Conservation (phyloP, 2,888 invertebrate species). For the Baccha elongata region DNA sequence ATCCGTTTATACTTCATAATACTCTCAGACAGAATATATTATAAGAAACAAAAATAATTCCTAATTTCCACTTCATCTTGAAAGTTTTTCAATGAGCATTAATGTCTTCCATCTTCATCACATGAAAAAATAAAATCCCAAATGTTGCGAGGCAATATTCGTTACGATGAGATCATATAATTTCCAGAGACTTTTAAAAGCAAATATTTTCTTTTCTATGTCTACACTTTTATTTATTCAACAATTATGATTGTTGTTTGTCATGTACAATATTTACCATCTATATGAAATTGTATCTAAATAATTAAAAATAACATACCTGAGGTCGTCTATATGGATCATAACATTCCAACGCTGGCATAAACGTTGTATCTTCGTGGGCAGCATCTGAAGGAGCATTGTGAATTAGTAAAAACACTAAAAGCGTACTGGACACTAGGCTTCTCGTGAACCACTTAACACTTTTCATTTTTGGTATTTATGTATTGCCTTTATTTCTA, state of each 20-base stretch:
- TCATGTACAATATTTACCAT: slow-evolving; percentile 8
- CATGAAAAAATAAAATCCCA: background rate
- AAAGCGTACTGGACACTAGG: slow-evolving; percentile 74
- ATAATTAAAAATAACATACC: slow-evolving; percentile 80
- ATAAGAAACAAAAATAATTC: background rate
- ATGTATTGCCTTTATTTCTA: slow-evolving; percentile 26
- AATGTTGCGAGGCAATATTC: background rate
- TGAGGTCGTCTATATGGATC: slow-evolving; percentile 84
- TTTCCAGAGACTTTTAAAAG: background rate
- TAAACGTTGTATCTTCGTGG: slow-evolving; percentile 78
- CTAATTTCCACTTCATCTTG: background rate
- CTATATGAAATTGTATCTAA: slow-evolving; percentile 1
- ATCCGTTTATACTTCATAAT: too few species aligned
- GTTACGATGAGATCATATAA: slow-evolving; percentile 12
- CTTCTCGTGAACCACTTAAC: slow-evolving; percentile 78
- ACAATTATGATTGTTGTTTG: background rate
- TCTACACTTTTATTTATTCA: background rate
- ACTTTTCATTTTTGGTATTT: slow-evolving; percentile 77
- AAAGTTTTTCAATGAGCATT: background rate
- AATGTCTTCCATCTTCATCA: background rate
- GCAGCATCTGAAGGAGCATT: slow-evolving; percentile 75
- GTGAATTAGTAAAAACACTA: slow-evolving; percentile 74
- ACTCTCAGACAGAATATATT: background rate
- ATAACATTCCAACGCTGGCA: slow-evolving; percentile 83
- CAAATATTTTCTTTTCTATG: slow-evolving; percentile 9